Evolutionary conservation across 2,113 vertebrate species (phyloP), one percentile per base, ranked within the genome.

Genomic region (Grus americana): DNA sequence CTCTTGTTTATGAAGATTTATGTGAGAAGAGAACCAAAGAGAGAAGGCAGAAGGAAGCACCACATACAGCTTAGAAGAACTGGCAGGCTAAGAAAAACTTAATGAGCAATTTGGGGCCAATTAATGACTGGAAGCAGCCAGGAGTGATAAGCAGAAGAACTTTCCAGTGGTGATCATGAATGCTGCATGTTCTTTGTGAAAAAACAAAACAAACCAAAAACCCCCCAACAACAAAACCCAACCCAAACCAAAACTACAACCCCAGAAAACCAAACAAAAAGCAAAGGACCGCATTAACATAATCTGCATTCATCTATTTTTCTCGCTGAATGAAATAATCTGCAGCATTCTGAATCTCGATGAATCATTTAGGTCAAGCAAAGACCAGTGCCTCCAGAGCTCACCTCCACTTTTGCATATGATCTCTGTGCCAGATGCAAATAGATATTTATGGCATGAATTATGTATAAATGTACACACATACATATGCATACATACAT

Each of bases 51-150:
- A 91, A 94, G 93, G 78, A 96, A 94, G 58, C 49, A 72, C 58
- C 87, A 79, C 90, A 82, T 54, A 75, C 9, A 94, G 80, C 89
- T 89, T 32, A 55, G 90, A 85, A 89, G 80, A 94, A 63, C 89
- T 81, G 84, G 81, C 93, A 95, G 78, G 52, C 70, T 95, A 62
- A 93, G 87, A 68, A 92, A 93, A 94, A 49, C 87, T 85, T 96
- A 82, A 96, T 88, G 91, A 96, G 92, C 87, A 93, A 76, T 95
- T 90, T 94, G 95, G 94, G 92, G 92, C 84, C 93, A 93, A 88
- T 96, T 96, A 93, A 96, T 93, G 81, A 24, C 58, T 86, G 74
- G 70, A 94, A 93, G 85, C 40, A 85, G 74, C 34, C 74, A 91
- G 81, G 49, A 95, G 90, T 88, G 73, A 92, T 89, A 81, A 95